Evolutionary conservation across 2,888 invertebrate species (phyloP).

Genomic region (Epiblema foenella): DNA sequence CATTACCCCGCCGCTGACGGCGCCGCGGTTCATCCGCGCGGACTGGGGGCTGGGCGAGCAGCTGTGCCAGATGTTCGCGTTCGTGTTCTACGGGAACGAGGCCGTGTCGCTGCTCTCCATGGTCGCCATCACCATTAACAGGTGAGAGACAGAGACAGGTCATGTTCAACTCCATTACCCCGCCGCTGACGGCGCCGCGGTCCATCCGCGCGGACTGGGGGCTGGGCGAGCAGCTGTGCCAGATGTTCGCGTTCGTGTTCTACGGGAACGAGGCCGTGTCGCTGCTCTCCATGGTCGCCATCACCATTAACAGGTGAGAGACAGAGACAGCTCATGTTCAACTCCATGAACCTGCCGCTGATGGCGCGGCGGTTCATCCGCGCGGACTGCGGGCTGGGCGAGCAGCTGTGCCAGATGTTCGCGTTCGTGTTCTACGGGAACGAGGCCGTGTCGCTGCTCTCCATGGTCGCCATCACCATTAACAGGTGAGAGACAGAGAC

Average conservation of each 20-base stretch:
- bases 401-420: constrained; percentile 91
- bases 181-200: constrained; percentile 93
- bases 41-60: constrained; percentile 91
- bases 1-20: constrained; percentile 93
- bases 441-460: constrained; percentile 93
- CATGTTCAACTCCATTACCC: constrained; percentile 92
- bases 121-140: constrained; percentile 95
- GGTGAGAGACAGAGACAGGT: constrained; percentile 82
- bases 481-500: constrained; percentile 87
- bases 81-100: constrained; percentile 95
- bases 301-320: constrained; percentile 92
- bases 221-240: constrained; percentile 90
- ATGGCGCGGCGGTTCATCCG: constrained; percentile 93
- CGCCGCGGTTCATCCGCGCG: constrained; percentile 92
- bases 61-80: constrained; percentile 93
- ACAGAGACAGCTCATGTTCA: constrained; percentile 85
- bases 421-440: constrained; percentile 96
- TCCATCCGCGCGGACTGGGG: constrained; percentile 93
- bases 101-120: constrained; percentile 94
- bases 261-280: constrained; percentile 96
- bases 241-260: constrained; percentile 94
- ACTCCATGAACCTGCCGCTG: constrained; percentile 92
- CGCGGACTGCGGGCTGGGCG: constrained; percentile 92
- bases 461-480: constrained; percentile 95
- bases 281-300: constrained; percentile 94